Percentiles rank a stretch among this genome's conserved stretches.
phyloP scores from a whole-genome alignment of 2,797 vertebrate species.

The Natrix natrix region DNA sequence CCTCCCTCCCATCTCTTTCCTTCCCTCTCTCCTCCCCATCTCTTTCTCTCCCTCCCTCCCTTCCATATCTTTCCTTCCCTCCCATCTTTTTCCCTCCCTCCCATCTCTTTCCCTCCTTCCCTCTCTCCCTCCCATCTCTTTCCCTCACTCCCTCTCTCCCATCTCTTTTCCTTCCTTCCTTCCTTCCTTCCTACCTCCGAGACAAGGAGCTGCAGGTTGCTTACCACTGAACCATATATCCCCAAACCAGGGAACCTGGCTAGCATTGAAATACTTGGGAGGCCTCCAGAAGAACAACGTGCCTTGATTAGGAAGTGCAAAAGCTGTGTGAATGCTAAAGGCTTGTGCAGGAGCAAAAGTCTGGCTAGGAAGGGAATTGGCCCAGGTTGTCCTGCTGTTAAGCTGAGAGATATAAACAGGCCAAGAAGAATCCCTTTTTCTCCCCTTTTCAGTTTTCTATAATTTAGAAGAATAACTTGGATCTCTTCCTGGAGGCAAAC shows the following conservation, averaged over 20 bases:
- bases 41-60: too few relatives aligned
- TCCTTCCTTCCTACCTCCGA: not conserved
- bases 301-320: not conserved
- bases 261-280: constrained; percentile 4
- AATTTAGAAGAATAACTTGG: not conserved
- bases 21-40: too few relatives aligned
- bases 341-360: not conserved
- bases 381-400: not conserved
- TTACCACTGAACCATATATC: not conserved
- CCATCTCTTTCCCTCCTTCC: too few relatives aligned
- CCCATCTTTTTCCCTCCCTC: too few relatives aligned
- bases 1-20: too few relatives aligned
- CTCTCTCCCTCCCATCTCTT: too few relatives aligned
- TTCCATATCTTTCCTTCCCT: too few relatives aligned
- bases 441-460: not conserved
- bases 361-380: not conserved
- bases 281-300: not conserved
- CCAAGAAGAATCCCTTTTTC: not conserved
- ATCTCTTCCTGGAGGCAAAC: not conserved
- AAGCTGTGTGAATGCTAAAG: not conserved
- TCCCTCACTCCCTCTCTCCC: too few relatives aligned
- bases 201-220: not conserved
- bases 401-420: not conserved
- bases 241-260: constrained; percentile 44
- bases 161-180: too few relatives aligned